Evolutionary conservation across 2,888 invertebrate genomes (phyloP).

Genomic region (Rotaria magnacalcarata): DNA sequence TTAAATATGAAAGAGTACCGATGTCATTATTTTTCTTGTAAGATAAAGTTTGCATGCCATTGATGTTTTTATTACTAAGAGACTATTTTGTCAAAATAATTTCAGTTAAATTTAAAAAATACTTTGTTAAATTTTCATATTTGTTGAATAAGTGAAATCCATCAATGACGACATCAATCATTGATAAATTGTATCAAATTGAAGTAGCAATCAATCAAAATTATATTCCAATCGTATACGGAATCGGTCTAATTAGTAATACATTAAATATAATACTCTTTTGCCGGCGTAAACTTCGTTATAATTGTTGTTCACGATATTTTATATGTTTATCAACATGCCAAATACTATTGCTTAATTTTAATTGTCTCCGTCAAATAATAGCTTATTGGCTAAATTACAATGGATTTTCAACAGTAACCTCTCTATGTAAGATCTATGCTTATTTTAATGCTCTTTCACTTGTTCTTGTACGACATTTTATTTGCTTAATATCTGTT

Average conservation of each 20-base stretch:
- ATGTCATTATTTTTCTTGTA: no score
- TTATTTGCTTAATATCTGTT: background rate
- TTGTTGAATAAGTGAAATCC: no score
- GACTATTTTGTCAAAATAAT: no score
- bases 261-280: background rate
- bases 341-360: background rate
- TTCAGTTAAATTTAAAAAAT: no score
- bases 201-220: background rate
- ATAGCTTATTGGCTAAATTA: background rate
- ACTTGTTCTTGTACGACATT: background rate
- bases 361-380: background rate
- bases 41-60: no score
- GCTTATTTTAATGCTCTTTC: background rate
- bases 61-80: no score
- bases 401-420: background rate
- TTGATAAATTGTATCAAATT: background rate
- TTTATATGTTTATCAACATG: background rate
- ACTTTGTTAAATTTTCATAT: no score
- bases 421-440: background rate
- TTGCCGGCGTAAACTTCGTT: background rate
- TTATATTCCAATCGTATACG: background rate
- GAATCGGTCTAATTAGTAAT: background rate
- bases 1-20: no score
- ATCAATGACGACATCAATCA: no score
- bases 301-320: conserved; percentile 2